A percentile compares a stretch with the other conserved stretches of the same genome.
Conservation (phyloP, 2,797 vertebrate species). For the Buceros bicornis region DNA sequence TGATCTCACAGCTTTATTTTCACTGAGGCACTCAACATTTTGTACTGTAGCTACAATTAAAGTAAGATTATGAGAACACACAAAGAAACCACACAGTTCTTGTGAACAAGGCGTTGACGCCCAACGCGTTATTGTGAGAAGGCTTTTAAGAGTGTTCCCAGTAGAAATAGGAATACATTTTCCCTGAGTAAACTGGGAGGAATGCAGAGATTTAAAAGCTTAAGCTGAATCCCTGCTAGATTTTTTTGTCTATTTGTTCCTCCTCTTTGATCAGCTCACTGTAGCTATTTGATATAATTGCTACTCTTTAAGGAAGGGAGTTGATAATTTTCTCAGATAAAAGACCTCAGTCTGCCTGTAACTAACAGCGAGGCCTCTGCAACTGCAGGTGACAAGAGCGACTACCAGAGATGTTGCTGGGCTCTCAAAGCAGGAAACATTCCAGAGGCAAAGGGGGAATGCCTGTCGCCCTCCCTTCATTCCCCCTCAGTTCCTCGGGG, state of each 20-base stretch:
- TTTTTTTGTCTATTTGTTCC: neutral
- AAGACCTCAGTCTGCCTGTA: neutral
- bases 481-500: conserved; percentile 15
- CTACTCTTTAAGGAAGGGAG: neutral
- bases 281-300: neutral
- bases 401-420: neutral
- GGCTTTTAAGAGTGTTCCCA: conserved; percentile 24
- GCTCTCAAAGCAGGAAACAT: neutral
- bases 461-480: conserved; percentile 3
- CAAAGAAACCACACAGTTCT: conserved; percentile 12
- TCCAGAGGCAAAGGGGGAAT: neutral
- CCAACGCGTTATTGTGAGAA: conserved; percentile 15
- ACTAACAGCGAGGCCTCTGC: neutral
- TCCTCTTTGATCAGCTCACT: neutral
- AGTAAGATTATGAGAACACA: conserved; percentile 11
- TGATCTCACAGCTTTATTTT: neutral
- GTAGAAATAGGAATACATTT: conserved; percentile 3
- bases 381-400: neutral
- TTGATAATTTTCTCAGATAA: neutral
- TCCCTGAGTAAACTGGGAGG: conserved; percentile 21
- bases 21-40: neutral
- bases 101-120: neutral
- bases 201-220: conserved; percentile 33
- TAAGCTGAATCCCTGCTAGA: neutral
- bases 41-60: conserved; percentile 23